Base-by-base conservation (phyloP, 1,140 invertebrate species). In the Pseudomyrmex concolor region DNA sequence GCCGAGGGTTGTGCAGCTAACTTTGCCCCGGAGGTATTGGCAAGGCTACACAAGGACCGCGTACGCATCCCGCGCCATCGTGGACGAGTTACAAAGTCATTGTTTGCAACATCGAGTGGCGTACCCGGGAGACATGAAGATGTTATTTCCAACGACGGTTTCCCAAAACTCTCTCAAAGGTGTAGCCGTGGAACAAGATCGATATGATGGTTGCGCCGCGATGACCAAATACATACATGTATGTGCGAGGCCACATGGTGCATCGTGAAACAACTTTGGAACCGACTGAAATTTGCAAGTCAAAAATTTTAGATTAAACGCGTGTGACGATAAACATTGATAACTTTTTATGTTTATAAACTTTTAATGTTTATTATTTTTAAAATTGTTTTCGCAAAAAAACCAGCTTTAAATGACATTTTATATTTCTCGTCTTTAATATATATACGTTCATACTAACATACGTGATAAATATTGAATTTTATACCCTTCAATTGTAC, bases 71-170 rank as follows among this genome's bases (percentile, higher is more conserved):
- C 60, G 60, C 17, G 62, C 86, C 67, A 76, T 82, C 71, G 83
- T 85, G 67, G 50, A 83, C 86, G 83, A 88, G 86, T 88, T 88
- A 88, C 86, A 85, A 88, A 88, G 86, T 88, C 87, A 87, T 88
- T 88, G 87, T 88, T 88, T 88, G 84, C 83, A 78, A 88, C 67
- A 71, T 63, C 86, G 67, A 60, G 25, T 68, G 64, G 57, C 60
- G 51, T 55, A 77, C 86, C 83, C 86, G 59, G 25, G 86, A 87
- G 86, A 63, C 76, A 84, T 55, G 64, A 85, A 87, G 77, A 84
- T 78, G 86, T 88, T 84, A 84, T 88, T 87, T 86, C 59, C 73
- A 25, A 80, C 71, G 64, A 45, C 59, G 64, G 54, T 82, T 81
- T 83, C 45, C 25, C 43, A 55, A 34, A 45, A 55, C 51, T 60